A percentile compares a stretch with the other conserved stretches of the same genome.
These are phyloP conservation scores for Tinea semifulvella DNA, from an alignment of 2,888 invertebrate genomes.

Conservation along the genomic window DNA sequence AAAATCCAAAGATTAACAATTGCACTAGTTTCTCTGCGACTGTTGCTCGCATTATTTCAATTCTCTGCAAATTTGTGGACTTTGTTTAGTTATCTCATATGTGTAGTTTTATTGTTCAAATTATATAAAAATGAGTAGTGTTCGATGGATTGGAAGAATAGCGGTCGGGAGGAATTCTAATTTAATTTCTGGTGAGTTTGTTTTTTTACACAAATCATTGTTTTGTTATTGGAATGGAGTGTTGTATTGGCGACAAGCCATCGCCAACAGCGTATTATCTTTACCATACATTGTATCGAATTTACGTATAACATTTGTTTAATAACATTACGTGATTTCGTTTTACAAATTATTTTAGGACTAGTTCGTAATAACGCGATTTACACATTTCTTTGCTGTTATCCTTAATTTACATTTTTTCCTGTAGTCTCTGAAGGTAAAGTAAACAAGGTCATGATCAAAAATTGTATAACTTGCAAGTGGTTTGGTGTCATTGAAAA, in stretches of 20 bases:
- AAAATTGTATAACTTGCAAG: constrained; percentile 3
- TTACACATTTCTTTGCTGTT: not conserved
- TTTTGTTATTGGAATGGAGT: constrained; percentile 36
- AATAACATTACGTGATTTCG: constrained; percentile 13
- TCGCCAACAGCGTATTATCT: constrained; percentile 31
- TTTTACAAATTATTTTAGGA: constrained; percentile 4
- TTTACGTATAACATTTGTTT: not conserved
- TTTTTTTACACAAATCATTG: constrained; percentile 13
- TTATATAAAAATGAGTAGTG: constrained; percentile 55
- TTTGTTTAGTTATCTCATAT: constrained; percentile 36
- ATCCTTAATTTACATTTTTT: not conserved
- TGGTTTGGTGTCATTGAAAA: too few relatives aligned
- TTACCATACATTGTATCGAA: constrained; percentile 4
- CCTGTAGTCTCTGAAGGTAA: not conserved
- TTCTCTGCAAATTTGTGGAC: constrained; percentile 34
- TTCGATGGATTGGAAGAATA: constrained; percentile 57
- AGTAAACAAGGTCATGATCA: constrained; percentile 9
- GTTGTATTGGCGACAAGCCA: constrained; percentile 46
- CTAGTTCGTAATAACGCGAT: not conserved
- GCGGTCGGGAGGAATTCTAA: constrained; percentile 57
- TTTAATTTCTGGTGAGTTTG: constrained; percentile 50
- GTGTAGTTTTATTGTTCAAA: constrained; percentile 36
- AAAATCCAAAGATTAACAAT: constrained; percentile 51
- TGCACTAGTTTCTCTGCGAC: constrained; percentile 26
- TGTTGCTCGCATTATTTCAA: constrained; percentile 8